phyloP scores from a whole-genome alignment of 2,113 vertebrate species.

The Vireo altiloquus region DNA sequence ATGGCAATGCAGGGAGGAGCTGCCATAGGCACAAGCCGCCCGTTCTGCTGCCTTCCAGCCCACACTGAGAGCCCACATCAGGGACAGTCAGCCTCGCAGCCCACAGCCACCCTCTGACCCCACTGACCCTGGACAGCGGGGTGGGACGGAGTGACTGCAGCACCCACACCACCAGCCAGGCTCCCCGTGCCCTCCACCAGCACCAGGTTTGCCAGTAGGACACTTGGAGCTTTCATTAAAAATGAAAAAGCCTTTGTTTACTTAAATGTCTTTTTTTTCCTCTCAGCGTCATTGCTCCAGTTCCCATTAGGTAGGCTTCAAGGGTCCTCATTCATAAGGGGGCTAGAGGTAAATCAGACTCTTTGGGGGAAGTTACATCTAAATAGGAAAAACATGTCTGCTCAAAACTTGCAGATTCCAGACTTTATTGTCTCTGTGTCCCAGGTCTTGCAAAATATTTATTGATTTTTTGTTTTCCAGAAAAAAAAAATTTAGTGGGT shows the following conservation, averaged over 20 bases:
- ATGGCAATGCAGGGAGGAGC: not conserved
- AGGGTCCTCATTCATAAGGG: not conserved
- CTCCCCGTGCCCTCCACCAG: not conserved
- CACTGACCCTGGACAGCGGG: fast-evolving
- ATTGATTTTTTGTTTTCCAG: not conserved
- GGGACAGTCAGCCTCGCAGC: not conserved
- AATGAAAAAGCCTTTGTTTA: not conserved
- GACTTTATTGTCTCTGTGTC: not conserved
- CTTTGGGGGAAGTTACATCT: not conserved
- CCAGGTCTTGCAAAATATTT: not conserved
- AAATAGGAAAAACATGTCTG: not conserved
- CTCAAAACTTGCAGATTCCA: not conserved
- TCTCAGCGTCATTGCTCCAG: not conserved
- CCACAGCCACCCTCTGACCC: not conserved
- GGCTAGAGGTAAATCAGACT: not conserved
- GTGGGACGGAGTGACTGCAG: not conserved
- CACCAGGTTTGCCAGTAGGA: not conserved
- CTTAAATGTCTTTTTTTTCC: not conserved
- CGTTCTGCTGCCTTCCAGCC: not conserved
- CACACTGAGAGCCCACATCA: not conserved
- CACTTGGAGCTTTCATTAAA: not conserved
- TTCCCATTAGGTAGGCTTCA: not conserved
- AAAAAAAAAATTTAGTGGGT: not conserved
- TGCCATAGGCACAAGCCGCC: not conserved
- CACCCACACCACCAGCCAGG: not conserved